Base-by-base conservation (phyloP, 2,797 vertebrate species). In the Sardinella longiceps region DNA sequence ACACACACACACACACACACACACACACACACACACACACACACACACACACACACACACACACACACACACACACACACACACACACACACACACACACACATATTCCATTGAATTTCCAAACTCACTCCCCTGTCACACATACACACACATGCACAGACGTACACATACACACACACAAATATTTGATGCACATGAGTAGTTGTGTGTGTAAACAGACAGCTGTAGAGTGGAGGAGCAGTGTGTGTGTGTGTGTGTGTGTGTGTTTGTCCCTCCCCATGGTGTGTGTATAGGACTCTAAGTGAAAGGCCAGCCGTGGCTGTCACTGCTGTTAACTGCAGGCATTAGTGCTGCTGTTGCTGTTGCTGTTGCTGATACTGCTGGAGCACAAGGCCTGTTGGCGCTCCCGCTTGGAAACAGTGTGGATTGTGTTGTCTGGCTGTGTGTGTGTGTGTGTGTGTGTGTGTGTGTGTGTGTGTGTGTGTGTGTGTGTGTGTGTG, bases 361-460 rank as follows among this genome's bases (percentile, higher is more conserved):
- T 15, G 9, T 15, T 74, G 14, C 30, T 70, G 63, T 12, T 66
- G n/a, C 25, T 66, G 60, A 28, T 70, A 30, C 63, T 74, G 66
- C 66, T 74, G 66, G 28, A 33, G 63, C 4, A 70, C 5, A 14
- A 37, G 30, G 30, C 3, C 7, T 74, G 66, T 18, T 74, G 66
- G 66, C 66, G 14, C 25, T 37, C 30, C 3, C 14, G 30, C 66
- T 33, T 74, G 66, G 66, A 74, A 33, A 39, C 66, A 33, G 30
- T 14, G 39, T 82, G 33, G 91, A 90, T 92, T 91, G 90, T 92
- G 87, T 92, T 92, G 92, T 91, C 92, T 93, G 91, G 91, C 92
- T 91, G 88, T 90, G n/a, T n/a, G n/a, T n/a, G n/a, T n/a, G n/a
- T n/a, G n/a, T n/a, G n/a, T n/a, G n/a, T n/a, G n/a, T n/a, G n/a